Evolutionary conservation across 2,888 invertebrate species (phyloP).

Genomic region (Parthenolecanium corni): DNA sequence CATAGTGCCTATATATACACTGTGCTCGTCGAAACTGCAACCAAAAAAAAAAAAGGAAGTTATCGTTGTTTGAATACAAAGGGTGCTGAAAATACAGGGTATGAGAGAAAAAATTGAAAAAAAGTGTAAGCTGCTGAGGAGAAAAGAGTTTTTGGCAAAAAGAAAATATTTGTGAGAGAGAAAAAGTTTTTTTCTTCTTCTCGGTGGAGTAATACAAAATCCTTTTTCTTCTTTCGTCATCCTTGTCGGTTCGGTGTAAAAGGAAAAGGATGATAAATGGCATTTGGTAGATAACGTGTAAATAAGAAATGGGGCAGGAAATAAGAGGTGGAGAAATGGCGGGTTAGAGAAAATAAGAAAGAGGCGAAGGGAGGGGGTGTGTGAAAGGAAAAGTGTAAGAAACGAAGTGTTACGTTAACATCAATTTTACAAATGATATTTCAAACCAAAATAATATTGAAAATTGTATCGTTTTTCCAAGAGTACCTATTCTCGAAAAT

Average conservation of each 20-base stretch:
- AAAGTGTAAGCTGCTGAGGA: not conserved
- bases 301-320: not conserved
- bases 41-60: constrained; percentile 11
- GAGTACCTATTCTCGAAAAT: not conserved
- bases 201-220: too few relatives aligned
- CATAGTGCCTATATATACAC: too few relatives aligned
- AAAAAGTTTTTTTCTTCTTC: too few relatives aligned
- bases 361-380: not conserved
- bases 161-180: constrained; percentile 1
- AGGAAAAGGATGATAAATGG: too few relatives aligned
- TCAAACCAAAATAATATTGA: constrained; percentile 20
- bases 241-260: too few relatives aligned
- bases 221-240: too few relatives aligned
- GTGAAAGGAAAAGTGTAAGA: not conserved
- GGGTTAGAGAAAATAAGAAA: not conserved
- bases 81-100: constrained; percentile 9
- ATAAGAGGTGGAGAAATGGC: not conserved
- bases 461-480: constrained; percentile 18
- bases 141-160: not conserved
- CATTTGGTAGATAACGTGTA: too few relatives aligned
- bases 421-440: constrained; percentile 23
- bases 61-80: constrained; percentile 24
- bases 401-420: constrained; percentile 20
- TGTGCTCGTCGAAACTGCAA: too few relatives aligned
- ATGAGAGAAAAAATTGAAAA: not conserved